Evolutionary conservation across 1,140 invertebrate species (phyloP).

Genomic region (Zaprionus africanus): DNA sequence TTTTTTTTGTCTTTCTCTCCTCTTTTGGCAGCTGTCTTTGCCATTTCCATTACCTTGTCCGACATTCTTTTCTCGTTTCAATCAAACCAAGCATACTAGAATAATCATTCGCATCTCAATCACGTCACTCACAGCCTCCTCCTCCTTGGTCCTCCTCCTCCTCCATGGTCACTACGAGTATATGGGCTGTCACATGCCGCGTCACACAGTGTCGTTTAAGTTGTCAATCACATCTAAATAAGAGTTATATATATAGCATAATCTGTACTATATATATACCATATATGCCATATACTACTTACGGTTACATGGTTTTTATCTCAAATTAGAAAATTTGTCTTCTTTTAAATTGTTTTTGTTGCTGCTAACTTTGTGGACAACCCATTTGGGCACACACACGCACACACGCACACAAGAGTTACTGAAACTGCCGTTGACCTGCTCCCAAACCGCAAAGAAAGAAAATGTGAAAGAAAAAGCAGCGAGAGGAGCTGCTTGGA

Average conservation of each 20-base stretch:
- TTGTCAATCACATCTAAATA: slow-evolving; percentile 1
- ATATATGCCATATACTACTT: neutral
- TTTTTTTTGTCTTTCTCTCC: neutral
- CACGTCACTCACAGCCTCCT: neutral
- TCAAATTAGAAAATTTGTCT: slow-evolving; percentile 8
- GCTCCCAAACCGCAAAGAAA: slow-evolving; percentile 13
- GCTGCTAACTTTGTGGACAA: slow-evolving; percentile 37
- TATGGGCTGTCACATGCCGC: neutral
- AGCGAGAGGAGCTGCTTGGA: neutral
- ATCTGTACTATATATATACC: neutral
- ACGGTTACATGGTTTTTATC: neutral
- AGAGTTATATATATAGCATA: neutral
- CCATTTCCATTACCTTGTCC: neutral
- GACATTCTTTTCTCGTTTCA: neutral
- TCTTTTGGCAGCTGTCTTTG: neutral
- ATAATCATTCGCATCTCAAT: slow-evolving; percentile 1
- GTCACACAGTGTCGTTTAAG: neutral
- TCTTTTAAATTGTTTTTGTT: slow-evolving; percentile 32
- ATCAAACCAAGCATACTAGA: neutral
- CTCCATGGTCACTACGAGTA: neutral
- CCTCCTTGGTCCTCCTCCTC: no score
- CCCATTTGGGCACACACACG: slow-evolving; percentile 24
- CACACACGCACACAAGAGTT: neutral
- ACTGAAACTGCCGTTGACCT: slow-evolving; percentile 35
- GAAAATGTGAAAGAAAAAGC: slow-evolving; percentile 6